Evolutionary conservation across 1,140 invertebrate species (phyloP), one percentile per base, ranked within the genome.

Genomic region (Penaeus indicus): DNA sequence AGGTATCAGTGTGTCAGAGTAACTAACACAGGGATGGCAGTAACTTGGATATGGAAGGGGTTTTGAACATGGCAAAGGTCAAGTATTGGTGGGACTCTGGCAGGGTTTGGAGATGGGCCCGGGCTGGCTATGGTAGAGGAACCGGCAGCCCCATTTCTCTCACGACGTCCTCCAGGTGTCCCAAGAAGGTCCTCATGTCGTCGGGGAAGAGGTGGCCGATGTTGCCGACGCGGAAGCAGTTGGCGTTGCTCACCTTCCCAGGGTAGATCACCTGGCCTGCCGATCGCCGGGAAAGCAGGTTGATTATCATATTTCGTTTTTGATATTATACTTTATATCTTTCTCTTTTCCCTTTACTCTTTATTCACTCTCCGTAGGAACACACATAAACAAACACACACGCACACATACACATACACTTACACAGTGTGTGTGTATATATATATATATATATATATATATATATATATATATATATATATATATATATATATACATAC

Each of bases 171-270:
- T 92, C 89, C 18, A 94, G 92, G 90, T 91, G 92, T 11, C 85
- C 64, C 47, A 94, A 89, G 47, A 94, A 89, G n/a, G 92, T 91
- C 27, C 90, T 67, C 92, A 94, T 93, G 89, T 94, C 94, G 19
- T 91, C 84, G 1, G 93, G 92, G 88, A 92, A 92, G 18, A 94
- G 89, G 86, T 94, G 91, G 22, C 94, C 94, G 81, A 94, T 94
- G 90, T 92, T 94, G 54, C 94, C 94, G 82, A 94, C 93, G 21
- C 94, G 92, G 91, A 94, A 94, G 89, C 93, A 93, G 69, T 94
- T 92, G 10, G 92, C 92, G 77, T 93, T 92, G 19, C 93, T 92
- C 42, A 94, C 93, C 92, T 94, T 94, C 0, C 94, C 94, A 21
- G 94, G 94, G 90, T 94, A 94, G 64, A 94, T 94, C 16, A 94